phyloP scores from a whole-genome alignment of 53 echinoderm and acorn worm genomes.

The Temnopleurus reevesii region DNA sequence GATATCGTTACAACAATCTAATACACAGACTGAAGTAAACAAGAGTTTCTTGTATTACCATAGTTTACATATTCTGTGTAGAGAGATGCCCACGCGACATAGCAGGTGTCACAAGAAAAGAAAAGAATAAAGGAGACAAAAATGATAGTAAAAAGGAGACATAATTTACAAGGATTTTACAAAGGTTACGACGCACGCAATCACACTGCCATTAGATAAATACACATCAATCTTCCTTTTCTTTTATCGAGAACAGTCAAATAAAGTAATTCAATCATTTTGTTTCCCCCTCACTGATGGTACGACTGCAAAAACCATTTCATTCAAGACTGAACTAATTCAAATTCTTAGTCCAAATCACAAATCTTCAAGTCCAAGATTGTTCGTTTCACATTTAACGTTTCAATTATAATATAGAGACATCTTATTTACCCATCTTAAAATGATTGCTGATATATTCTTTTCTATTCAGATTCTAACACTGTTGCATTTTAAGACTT shows the following conservation, averaged over 20 bases:
- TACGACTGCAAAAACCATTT: too few relatives aligned
- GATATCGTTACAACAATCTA: background rate
- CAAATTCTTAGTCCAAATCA: too few relatives aligned
- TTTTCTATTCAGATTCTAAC: too few relatives aligned
- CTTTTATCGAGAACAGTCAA: background rate
- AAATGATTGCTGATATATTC: too few relatives aligned
- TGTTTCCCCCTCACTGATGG: background rate
- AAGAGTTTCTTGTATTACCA: conserved; percentile 57
- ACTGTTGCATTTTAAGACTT: too few relatives aligned
- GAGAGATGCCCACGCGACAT: conserved; percentile 54
- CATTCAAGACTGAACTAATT: too few relatives aligned
- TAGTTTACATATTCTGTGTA: conserved; percentile 83
- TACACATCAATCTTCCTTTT: background rate
- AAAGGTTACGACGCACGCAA: background rate
- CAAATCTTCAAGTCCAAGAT: too few relatives aligned
- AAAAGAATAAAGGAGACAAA: conserved; percentile 18
- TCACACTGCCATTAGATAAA: conserved; percentile 8
- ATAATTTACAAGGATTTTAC: conserved; percentile 4
- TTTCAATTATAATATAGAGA: too few relatives aligned
- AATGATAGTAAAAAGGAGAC: conserved; percentile 21
- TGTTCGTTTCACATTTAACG: too few relatives aligned
- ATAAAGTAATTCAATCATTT: background rate
- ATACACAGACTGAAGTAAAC: conserved; percentile 35
- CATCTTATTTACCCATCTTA: too few relatives aligned
- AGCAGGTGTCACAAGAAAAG: conserved; percentile 20